phyloP scores from a whole-genome alignment of 2,113 vertebrate genomes.

The Dipodomys spectabilis region DNA sequence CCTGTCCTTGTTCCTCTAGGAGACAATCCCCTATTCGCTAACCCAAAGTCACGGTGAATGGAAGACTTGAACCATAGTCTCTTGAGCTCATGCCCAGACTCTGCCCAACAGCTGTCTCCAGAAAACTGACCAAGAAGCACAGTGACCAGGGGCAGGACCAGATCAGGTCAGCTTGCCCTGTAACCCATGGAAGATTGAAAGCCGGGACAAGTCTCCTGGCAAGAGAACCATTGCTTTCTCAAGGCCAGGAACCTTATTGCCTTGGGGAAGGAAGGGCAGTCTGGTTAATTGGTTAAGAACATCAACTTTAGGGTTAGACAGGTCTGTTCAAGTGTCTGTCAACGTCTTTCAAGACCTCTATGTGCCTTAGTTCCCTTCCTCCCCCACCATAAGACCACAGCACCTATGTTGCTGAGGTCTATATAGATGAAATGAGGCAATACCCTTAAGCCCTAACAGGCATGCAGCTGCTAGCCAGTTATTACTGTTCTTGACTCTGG shows the following conservation, averaged over 20 bases:
- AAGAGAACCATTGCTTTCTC: background rate
- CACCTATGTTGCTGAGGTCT: background rate
- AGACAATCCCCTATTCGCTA: background rate
- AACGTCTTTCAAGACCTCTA: background rate
- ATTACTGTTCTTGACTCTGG: too few relatives aligned
- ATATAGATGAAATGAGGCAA: background rate
- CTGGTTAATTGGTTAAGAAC: background rate
- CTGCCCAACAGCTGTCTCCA: background rate
- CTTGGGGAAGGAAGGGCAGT: background rate
- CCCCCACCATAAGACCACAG: background rate
- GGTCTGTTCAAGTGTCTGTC: background rate
- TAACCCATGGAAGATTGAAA: background rate
- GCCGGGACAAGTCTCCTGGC: background rate
- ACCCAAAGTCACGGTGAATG: background rate
- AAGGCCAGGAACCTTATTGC: too few relatives aligned
- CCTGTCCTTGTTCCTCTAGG: background rate
- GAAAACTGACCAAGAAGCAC: background rate
- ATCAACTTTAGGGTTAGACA: background rate
- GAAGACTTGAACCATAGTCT: background rate
- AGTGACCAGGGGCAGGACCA: background rate
- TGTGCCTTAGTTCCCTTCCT: background rate
- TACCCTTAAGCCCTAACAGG: background rate
- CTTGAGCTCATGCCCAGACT: background rate
- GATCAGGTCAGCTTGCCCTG: background rate
- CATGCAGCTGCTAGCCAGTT: rapidly evolving